These are phyloP conservation scores for Litoditis marina DNA, from an alignment of 2,888 invertebrate genomes.

Conservation along the genomic window DNA sequence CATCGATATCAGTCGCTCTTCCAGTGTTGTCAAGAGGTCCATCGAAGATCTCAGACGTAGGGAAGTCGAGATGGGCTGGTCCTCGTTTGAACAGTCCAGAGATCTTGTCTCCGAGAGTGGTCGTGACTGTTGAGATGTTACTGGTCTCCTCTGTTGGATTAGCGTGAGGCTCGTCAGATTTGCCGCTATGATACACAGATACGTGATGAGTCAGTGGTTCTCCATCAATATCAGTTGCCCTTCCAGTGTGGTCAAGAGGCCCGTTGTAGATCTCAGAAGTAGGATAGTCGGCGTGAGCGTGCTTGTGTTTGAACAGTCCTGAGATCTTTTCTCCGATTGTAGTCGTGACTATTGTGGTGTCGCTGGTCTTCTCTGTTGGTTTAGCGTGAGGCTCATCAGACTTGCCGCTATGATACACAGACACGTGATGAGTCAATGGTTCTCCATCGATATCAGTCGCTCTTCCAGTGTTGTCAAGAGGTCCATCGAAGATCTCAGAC, in stretches of 20 bases:
- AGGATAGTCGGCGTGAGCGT: constrained; percentile 44
- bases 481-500: constrained; percentile 32
- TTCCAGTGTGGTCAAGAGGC: constrained; percentile 22
- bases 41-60: constrained; percentile 19
- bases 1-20: constrained; percentile 20
- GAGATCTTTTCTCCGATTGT: constrained; percentile 25
- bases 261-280: constrained; percentile 33
- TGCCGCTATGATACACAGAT: constrained; percentile 30
- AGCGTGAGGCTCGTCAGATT: constrained; percentile 24
- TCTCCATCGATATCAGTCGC: constrained; percentile 18
- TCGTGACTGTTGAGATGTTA: neutral
- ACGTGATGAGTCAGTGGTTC: constrained; percentile 38
- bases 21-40: constrained; percentile 25
- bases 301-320: constrained; percentile 37
- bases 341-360: constrained; percentile 29
- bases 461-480: constrained; percentile 16
- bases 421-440: constrained; percentile 26
- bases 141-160: constrained; percentile 11
- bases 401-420: constrained; percentile 26
- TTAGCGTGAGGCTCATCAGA: constrained; percentile 20
- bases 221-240: constrained; percentile 23
- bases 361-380: constrained; percentile 11
- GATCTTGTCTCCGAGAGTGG: constrained; percentile 25
- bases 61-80: constrained; percentile 31
- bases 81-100: constrained; percentile 12